Conservation (phyloP, 64 coral and sea anemone species). For the Montipora cactus region DNA sequence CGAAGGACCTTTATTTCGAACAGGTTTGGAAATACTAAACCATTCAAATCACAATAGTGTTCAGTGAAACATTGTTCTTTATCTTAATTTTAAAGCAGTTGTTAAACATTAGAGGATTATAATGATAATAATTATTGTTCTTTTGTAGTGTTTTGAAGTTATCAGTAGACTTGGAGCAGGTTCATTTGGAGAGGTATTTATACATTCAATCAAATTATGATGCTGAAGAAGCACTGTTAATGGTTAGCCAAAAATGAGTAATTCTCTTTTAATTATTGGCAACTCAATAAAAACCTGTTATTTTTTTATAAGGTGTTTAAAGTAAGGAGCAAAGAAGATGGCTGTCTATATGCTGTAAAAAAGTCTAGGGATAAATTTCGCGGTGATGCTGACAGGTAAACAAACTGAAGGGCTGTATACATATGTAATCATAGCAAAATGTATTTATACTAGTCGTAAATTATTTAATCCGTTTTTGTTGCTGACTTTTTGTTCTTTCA, state of each 20-base stretch:
- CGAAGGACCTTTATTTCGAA: conserved; percentile 93
- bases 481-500: conserved; percentile 1
- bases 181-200: conserved; percentile 96
- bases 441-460: not conserved
- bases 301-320: conserved; percentile 81
- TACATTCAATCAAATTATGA: not conserved
- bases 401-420: not conserved
- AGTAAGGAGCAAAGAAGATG: conserved; percentile 99
- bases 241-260: not conserved
- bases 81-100: not conserved
- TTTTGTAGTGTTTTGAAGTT: conserved; percentile 88
- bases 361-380: conserved; percentile 95
- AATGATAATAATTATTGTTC: not conserved
- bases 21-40: conserved; percentile 69
- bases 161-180: conserved; percentile 94
- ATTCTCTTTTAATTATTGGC: too few species aligned
- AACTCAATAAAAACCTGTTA: not conserved
- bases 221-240: too few species aligned
- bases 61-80: too few species aligned
- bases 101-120: too few species aligned
- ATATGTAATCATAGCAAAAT: not conserved
- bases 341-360: conserved; percentile 90
- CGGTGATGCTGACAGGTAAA: conserved; percentile 96
- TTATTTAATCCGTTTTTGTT: not conserved
- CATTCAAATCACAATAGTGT: not conserved